Conservation (phyloP, 2,797 vertebrate genomes). For the Rhadinocentrus ornatus region DNA sequence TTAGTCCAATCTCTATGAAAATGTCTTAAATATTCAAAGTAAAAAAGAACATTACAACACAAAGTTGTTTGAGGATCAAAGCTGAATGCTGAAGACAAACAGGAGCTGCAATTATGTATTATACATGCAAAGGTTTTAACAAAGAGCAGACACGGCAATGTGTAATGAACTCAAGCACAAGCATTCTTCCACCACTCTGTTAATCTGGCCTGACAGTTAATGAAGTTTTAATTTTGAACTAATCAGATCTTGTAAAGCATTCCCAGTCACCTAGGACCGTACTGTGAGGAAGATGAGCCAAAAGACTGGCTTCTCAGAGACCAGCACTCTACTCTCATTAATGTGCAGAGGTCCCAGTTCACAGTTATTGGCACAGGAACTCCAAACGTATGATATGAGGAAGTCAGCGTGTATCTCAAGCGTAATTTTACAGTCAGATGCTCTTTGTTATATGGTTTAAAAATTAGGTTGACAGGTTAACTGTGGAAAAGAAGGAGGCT, state of each 20-base stretch:
- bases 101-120: conserved; percentile 55
- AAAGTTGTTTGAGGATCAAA: conserved; percentile 50
- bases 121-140: conserved; percentile 54
- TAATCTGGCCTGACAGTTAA: conserved; percentile 81
- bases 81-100: conserved; percentile 38
- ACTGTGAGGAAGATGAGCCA: conserved; percentile 63
- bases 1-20: conserved; percentile 25
- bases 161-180: conserved; percentile 72
- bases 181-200: conserved; percentile 46
- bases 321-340: conserved; percentile 79
- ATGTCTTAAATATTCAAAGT: conserved; percentile 47
- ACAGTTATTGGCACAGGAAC: conserved; percentile 50
- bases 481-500: not conserved
- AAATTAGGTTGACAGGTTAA: conserved; percentile 46
- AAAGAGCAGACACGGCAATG: conserved; percentile 40
- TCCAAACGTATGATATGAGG: conserved; percentile 49
- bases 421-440: conserved; percentile 57
- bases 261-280: conserved; percentile 75
- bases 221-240: conserved; percentile 88
- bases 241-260: conserved; percentile 86
- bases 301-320: conserved; percentile 77
- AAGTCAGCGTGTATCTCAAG: conserved; percentile 53
- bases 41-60: conserved; percentile 14
- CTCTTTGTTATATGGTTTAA: conserved; percentile 51
- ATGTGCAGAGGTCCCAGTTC: conserved; percentile 62